Evolutionary conservation across 2,888 invertebrate genomes (phyloP).

Genomic region (Oligia strigilis): DNA sequence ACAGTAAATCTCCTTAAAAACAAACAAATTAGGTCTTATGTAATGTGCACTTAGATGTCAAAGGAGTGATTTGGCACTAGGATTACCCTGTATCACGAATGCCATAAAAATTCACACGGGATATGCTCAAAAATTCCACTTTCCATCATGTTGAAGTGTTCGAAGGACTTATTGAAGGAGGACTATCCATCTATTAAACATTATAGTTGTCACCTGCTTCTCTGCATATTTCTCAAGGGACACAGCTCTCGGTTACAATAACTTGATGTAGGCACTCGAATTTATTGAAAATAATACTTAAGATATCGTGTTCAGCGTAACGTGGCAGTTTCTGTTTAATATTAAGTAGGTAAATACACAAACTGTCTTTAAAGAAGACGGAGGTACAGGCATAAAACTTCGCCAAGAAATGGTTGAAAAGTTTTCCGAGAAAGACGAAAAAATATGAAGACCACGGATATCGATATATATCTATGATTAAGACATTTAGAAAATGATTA

Average conservation of each 20-base stretch:
- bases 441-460: neutral
- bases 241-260: slow-evolving; percentile 23
- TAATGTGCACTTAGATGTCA: no score
- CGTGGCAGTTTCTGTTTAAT: slow-evolving; percentile 6
- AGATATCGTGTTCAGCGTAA: slow-evolving; percentile 29
- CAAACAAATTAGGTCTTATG: no score
- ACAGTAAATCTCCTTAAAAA: no score
- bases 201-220: slow-evolving; percentile 30
- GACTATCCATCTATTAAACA: slow-evolving; percentile 22
- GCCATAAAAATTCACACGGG: neutral
- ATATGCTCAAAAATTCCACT: neutral
- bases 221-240: slow-evolving; percentile 54
- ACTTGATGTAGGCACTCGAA: slow-evolving; percentile 17
- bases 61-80: no score
- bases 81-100: no score
- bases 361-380: neutral
- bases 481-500: neutral
- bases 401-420: neutral
- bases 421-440: neutral
- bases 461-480: no score
- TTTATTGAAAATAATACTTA: slow-evolving; percentile 36
- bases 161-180: slow-evolving; percentile 14
- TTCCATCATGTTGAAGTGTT: neutral
- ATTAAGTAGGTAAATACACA: neutral
- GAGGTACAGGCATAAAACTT: neutral